Conservation (phyloP, 2,888 invertebrate species). For the Maniola hyperantus region DNA sequence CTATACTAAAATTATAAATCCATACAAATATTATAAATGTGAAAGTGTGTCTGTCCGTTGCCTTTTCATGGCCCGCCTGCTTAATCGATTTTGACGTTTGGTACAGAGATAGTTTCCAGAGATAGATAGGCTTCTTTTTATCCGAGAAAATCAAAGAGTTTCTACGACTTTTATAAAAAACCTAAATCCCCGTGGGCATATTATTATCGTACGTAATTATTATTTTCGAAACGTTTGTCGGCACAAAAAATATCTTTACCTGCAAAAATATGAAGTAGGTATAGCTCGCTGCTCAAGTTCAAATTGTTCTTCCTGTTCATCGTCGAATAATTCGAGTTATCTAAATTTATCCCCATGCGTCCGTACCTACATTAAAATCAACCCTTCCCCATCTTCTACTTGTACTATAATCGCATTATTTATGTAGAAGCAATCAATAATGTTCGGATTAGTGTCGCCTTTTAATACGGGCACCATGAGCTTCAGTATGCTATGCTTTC, state of each 20-base stretch:
- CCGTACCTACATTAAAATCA: slow-evolving; percentile 34
- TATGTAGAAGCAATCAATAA: slow-evolving; percentile 60
- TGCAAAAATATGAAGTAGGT: neutral
- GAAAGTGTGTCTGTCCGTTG: no score
- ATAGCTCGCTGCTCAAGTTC: neutral
- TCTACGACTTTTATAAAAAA: no score
- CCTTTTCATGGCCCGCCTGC: no score
- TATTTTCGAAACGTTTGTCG: neutral
- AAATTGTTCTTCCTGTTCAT: neutral
- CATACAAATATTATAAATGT: no score
- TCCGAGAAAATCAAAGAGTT: no score
- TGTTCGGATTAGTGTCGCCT: slow-evolving; percentile 58
- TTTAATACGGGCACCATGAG: slow-evolving; percentile 16
- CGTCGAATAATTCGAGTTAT: neutral
- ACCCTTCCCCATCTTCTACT: slow-evolving; percentile 54
- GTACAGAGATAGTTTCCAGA: no score
- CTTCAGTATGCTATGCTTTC: slow-evolving; percentile 25
- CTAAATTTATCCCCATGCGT: slow-evolving; percentile 6
- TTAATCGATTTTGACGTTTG: no score
- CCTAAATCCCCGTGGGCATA: no score
- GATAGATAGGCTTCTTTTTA: no score
- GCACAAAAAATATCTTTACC: neutral
- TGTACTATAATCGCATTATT: slow-evolving; percentile 67
- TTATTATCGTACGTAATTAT: no score
- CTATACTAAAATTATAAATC: no score